Evolutionary conservation across 2,888 invertebrate species (phyloP).

Genomic region (Limnephilus lunatus): DNA sequence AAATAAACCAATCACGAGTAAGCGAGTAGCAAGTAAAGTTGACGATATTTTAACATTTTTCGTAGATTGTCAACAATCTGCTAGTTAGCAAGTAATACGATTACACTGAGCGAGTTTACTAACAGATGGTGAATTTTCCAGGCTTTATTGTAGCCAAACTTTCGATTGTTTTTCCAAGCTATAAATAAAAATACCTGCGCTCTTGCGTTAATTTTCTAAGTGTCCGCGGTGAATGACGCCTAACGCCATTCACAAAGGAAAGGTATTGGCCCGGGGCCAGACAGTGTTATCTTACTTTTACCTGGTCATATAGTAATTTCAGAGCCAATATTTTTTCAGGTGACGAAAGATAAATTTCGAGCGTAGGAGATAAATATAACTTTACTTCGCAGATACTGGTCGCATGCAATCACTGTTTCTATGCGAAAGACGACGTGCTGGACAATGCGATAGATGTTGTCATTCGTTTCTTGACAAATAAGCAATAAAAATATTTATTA

Average conservation of each 20-base stretch:
- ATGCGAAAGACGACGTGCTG: neutral
- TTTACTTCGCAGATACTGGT: neutral
- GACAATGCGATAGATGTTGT: neutral
- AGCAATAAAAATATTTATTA: neutral
- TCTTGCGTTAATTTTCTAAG: constrained; percentile 32
- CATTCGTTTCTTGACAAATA: neutral
- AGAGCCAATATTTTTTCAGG: constrained; percentile 33
- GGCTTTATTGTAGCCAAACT: neutral
- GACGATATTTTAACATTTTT: no score
- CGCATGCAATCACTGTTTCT: neutral
- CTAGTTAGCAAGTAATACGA: no score
- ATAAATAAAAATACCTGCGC: constrained; percentile 29
- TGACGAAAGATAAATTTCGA: constrained; percentile 2
- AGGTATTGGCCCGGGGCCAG: constrained; percentile 19
- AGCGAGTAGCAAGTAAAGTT: no score
- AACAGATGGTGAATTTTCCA: no score
- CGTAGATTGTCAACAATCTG: no score
- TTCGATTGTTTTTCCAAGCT: neutral
- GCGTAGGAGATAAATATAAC: constrained; percentile 2
- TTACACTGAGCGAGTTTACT: no score
- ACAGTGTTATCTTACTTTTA: constrained; percentile 12
- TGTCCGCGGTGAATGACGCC: constrained; percentile 41
- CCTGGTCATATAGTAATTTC: constrained; percentile 26
- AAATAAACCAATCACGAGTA: no score
- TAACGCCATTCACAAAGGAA: constrained; percentile 44